Conservation (phyloP, 37 sponge, comb jelly and placozoan species). For the Spongia lamella region DNA sequence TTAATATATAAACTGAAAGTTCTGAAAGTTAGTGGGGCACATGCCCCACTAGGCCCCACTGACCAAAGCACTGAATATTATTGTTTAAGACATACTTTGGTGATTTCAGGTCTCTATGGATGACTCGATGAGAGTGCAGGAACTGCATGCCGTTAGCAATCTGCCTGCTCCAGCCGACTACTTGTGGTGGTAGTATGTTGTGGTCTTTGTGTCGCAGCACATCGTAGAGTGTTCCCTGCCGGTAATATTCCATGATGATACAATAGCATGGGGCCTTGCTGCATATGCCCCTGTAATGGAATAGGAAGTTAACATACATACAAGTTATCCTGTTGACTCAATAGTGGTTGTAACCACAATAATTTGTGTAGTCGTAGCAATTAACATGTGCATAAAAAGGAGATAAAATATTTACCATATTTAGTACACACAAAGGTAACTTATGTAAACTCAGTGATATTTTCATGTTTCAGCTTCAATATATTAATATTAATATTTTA, state of each 20-base stretch:
- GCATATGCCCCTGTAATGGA: slow-evolving; percentile 70
- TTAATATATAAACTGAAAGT: too few species aligned
- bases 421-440: slow-evolving; percentile 1
- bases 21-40: too few species aligned
- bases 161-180: slow-evolving; percentile 78
- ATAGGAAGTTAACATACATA: too few species aligned
- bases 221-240: slow-evolving; percentile 75
- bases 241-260: slow-evolving; percentile 84
- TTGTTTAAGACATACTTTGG: slow-evolving; percentile 53
- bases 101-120: slow-evolving; percentile 86
- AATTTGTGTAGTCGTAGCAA: too few species aligned
- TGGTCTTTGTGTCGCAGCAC: slow-evolving; percentile 27
- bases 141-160: slow-evolving; percentile 84
- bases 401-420: background rate
- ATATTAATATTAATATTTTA: slow-evolving; percentile 45
- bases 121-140: slow-evolving; percentile 82
- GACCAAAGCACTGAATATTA: too few species aligned
- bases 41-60: too few species aligned
- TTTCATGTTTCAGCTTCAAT: slow-evolving; percentile 64
- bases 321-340: too few species aligned
- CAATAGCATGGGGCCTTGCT: slow-evolving; percentile 73
- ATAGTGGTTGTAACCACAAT: too few species aligned
- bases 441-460: slow-evolving; percentile 76
- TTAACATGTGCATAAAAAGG: background rate
- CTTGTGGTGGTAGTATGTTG: slow-evolving; percentile 72